Base-by-base conservation (phyloP, 2,888 invertebrate species). In the Volucella bombylans region DNA sequence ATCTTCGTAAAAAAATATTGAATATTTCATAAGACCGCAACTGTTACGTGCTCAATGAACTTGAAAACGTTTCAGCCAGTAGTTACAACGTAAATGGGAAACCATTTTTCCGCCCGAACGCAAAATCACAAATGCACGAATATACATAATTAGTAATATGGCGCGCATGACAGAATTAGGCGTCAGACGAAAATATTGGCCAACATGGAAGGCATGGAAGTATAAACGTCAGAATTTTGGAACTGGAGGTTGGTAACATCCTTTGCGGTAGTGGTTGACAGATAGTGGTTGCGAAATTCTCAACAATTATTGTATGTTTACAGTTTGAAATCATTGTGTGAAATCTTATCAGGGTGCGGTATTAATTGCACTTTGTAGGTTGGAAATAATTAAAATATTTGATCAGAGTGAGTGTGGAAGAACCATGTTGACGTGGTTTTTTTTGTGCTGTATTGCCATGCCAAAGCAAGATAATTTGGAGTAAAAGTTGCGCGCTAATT, bases 41-140 rank as follows among this genome's bases (percentile, higher is more conserved):
- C 61, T 72, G 65, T 82, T 82, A 77, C 82, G 82, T 82, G 78
- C 78, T 82, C 72, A 82, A 82, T 78, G 82, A 78, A 82, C 82
- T 82, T 82, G 82, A 78, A 78, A 78, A 64, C 12, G 41, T 68
- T 47, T 57, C 77, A 61, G 15, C 43, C 23, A 57, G 39, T 18
- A 41, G n/a, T 64, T 50, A 12, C 43, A 43, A 39, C 18, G 23
- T 6, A 69, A 9, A 61, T 11, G n/a, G 45, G 43, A 49, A 64
- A 57, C 52, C 12, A 57, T 55, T 57, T 74, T 57, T 52, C 61
- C 47, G 49, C 9, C 39, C 59, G 49, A 57, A 59, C 8, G 2
- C 49, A 18, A 65, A 41, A 69, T 15, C n/a, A 62, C 8, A 45
- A 15, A 49, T 45, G 64, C 23, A 41, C 18, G 23, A 23, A 55